These are phyloP conservation scores for Dascyllus trimaculatus DNA, from an alignment of 2,113 vertebrate species.

Conservation along the genomic window DNA sequence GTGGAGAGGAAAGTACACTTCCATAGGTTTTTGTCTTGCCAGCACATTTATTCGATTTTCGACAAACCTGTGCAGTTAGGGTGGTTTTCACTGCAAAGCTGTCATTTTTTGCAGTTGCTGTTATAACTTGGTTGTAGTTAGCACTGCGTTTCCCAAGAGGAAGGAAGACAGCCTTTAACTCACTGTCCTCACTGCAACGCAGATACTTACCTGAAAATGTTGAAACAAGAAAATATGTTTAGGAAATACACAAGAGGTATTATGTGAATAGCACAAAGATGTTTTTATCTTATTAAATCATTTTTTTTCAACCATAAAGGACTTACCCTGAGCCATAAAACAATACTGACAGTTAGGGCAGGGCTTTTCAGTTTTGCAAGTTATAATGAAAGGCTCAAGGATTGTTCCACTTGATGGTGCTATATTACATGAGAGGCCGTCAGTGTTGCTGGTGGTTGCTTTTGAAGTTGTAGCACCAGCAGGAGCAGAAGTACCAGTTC, in stretches of 20 bases:
- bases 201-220: conserved; percentile 83
- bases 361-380: conserved; percentile 72
- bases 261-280: not conserved
- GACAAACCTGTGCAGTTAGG: conserved; percentile 72
- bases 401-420: conserved; percentile 82
- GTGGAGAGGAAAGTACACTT: not conserved
- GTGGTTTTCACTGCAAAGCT: conserved; percentile 53
- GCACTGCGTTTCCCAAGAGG: conserved; percentile 84
- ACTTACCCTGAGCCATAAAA: conserved; percentile 82
- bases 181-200: conserved; percentile 80
- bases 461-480: conserved; percentile 15
- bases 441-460: conserved; percentile 31
- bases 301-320: not conserved
- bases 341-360: conserved; percentile 84
- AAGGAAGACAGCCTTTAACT: conserved; percentile 84
- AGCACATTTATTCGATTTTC: not conserved
- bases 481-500: not conserved
- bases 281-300: not conserved
- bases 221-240: not conserved
- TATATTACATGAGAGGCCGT: conserved; percentile 73
- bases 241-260: not conserved
- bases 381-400: conserved; percentile 84
- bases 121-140: conserved; percentile 80
- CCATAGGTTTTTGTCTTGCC: not conserved
- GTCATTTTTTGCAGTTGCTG: conserved; percentile 77